phyloP scores from a whole-genome alignment of 2,113 vertebrate species.

The Onychostoma macrolepis region DNA sequence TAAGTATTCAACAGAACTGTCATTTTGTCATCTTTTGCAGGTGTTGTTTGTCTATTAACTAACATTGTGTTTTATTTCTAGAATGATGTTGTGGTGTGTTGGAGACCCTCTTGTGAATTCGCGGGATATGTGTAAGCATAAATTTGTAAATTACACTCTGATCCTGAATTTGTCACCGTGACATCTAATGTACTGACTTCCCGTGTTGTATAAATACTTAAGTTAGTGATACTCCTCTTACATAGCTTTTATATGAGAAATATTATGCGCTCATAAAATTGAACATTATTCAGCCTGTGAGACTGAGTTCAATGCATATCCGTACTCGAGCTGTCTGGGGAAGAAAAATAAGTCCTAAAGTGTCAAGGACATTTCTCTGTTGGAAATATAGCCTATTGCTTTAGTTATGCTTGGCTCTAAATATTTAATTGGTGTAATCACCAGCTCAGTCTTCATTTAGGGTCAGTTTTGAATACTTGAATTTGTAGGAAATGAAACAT shows the following conservation, averaged over 20 bases:
- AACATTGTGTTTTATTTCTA: constrained; percentile 63
- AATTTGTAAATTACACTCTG: not conserved
- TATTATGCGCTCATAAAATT: not conserved
- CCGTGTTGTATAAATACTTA: not conserved
- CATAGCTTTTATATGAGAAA: not conserved
- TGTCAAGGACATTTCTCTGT: not conserved
- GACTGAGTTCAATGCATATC: not conserved
- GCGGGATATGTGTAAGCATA: constrained; percentile 88
- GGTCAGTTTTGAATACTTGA: not conserved
- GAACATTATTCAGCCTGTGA: not conserved
- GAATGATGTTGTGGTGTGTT: constrained; percentile 85
- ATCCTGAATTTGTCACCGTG: not conserved
- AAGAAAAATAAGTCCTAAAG: not conserved
- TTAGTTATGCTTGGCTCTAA: not conserved
- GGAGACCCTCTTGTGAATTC: constrained; percentile 91
- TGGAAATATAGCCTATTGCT: too few species aligned
- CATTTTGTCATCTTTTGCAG: not conserved
- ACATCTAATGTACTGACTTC: constrained; percentile 24
- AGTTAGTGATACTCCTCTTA: not conserved
- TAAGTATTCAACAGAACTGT: constrained; percentile 63
- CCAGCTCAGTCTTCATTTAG: not conserved
- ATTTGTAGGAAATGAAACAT: not conserved
- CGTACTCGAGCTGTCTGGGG: not conserved
- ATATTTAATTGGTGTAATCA: not conserved
- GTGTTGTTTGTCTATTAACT: not conserved